Evolutionary conservation across 1,140 invertebrate species (phyloP).

Genomic region (Listronotus oregonensis): DNA sequence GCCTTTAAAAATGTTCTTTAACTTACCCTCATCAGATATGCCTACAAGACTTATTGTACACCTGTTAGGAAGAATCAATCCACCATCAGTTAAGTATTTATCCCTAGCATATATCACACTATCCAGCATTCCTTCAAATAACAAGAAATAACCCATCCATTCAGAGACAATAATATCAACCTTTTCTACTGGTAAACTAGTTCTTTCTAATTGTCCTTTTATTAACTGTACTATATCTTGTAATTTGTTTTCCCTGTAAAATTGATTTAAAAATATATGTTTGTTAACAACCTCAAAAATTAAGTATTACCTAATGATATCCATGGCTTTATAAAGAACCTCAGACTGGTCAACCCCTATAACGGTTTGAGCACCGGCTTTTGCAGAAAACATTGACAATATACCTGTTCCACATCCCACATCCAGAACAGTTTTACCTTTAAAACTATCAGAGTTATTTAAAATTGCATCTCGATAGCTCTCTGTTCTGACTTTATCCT

Average conservation of each 20-base stretch:
- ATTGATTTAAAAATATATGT: constrained; percentile 5
- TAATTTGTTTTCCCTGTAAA: constrained; percentile 67
- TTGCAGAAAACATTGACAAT: constrained; percentile 93
- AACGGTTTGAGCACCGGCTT: constrained; percentile 88
- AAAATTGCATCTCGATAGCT: constrained; percentile 94
- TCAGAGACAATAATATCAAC: constrained; percentile 97
- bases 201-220: constrained; percentile 88
- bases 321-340: constrained; percentile 79
- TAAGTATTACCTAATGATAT: constrained; percentile 67
- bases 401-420: constrained; percentile 94
- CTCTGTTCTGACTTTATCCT: constrained; percentile 91
- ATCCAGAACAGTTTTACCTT: constrained; percentile 86
- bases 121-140: constrained; percentile 98
- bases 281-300: not conserved
- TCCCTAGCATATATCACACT: constrained; percentile 90
- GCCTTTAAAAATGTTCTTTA: too few species aligned
- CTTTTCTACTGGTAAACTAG: constrained; percentile 76
- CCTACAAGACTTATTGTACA: constrained; percentile 89
- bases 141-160: constrained; percentile 99
- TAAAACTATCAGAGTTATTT: constrained; percentile 72
- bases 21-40: constrained; percentile 81
- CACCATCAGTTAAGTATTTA: constrained; percentile 77
- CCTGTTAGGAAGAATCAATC: constrained; percentile 83
- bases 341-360: constrained; percentile 92
- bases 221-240: constrained; percentile 66